Evolutionary conservation across 1,140 invertebrate species (phyloP), one percentile per base, ranked within the genome.

Genomic region (Philotrypesis tridentata): DNA sequence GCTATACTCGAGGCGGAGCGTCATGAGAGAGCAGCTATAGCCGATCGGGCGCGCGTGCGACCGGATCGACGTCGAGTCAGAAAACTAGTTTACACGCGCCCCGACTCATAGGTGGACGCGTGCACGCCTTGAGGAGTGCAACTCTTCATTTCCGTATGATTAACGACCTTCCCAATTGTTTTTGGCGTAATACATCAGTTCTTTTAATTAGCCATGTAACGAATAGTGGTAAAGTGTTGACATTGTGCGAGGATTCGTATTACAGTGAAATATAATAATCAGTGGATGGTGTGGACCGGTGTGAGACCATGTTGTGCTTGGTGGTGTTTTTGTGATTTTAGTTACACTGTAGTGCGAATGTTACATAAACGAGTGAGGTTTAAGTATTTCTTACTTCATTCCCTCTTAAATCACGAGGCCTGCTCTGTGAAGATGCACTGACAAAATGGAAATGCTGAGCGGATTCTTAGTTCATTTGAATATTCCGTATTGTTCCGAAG

Each of bases 41-140:
- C 7, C 40, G 12, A 14, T 17, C 48, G 48, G 17, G 7, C 48
- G 21, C 17, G 48, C 61, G 61, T 23, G 40, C 71, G 25, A 48
- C 23, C 71, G 40, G 11, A 1, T 23, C 67, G 67, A 70, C 40
- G 14, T n/a, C 55, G 14, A 48, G 27, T 14, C 17, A 48, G 11
- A n/a, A 61, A 75, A 75, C 73, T 75, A 75, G 73, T 75, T 75
- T 75, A 75, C 73, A 12, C 73, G 73, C 29, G 43, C 11, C 4
- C 29, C 43, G 12, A 29, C n/a, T 75, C 43, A 60, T 75, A 75
- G 73, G 11, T 25, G 55, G 73, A 60, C 48, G 73, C 73, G 14
- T 31, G 25, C 25, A 7, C 27, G 25, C 27, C 9, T 9, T 29
- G 61, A 29, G 27, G 61, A 63, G 11, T 23, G n/a, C 61, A 4